Evolutionary conservation across 2,797 vertebrate species (phyloP), one percentile per base, ranked within the genome.

Genomic region (Stomatorhinus walkeri): DNA sequence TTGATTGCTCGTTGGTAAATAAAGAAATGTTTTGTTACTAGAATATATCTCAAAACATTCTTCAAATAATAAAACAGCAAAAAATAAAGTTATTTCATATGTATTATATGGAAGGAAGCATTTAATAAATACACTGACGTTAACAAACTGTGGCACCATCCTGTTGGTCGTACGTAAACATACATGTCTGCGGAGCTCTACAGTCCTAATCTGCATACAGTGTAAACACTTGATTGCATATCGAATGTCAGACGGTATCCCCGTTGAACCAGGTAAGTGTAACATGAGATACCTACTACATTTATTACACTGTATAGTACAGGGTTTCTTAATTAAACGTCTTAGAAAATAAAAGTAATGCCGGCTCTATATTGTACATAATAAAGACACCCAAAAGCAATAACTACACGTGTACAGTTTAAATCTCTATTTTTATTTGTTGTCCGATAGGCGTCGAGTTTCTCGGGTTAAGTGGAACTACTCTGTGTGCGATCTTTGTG

Each of bases 141-240:
- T 72, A 72, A 72, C 12, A 72, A 46, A 43, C 76, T 81, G 40
- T n/a, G 16, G 19, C 19, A 81, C 28, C 19, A 81, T 46, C 2
- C 76, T 81, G 76, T 16, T 79, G 72, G 16, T 19, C 5, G 72
- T 8, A 79, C 32, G 43, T 79, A 79, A 43, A 19, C 36, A 19
- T 79, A 8, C 32, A 79, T 24, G 4, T 72, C 28, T 36, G 64
- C 16, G 36, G 72, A 79, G 16, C 72, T 79, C 32, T 3, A 43
- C 72, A 40, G 1, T 14, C 72, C 14, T 19, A 68, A 81, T 81
- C 76, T 81, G 40, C 76, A 81, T 43, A 46, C 76, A 81, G 36
- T 81, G 76, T 81, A 81, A 81, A 81, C 76, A 81, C 40, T 81
- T 81, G 76, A 81, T 46, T 81, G 16, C 76, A 81, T 81, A 81